Percentiles rank a stretch among this genome's conserved stretches.
phyloP scores from a whole-genome alignment of 2,888 invertebrate species.

The Platycheirus albimanus region DNA sequence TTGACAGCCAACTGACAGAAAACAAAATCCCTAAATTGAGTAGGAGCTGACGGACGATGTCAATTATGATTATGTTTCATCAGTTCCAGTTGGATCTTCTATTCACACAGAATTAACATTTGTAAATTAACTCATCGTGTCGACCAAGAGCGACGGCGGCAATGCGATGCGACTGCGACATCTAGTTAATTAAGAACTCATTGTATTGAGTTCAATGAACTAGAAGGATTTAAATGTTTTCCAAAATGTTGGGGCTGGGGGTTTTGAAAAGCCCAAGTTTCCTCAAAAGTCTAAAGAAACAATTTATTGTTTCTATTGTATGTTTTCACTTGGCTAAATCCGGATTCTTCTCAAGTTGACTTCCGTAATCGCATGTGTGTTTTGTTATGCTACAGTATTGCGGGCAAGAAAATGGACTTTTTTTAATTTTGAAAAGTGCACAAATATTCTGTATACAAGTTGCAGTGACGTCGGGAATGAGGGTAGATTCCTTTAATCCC shows the following conservation, averaged over 20 bases:
- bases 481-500: too few relatives aligned
- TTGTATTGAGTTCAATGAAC: conserved; percentile 61
- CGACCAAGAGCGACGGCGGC: too few relatives aligned
- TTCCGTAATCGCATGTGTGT: conserved; percentile 32
- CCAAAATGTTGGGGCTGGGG: not conserved
- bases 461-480: too few relatives aligned
- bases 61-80: conserved; percentile 57
- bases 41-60: conserved; percentile 16
- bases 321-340: conserved; percentile 37
- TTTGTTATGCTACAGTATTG: conserved; percentile 23
- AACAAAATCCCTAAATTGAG: conserved; percentile 54
- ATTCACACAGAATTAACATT: conserved; percentile 44
- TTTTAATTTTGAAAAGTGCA: too few relatives aligned
- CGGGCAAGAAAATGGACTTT: conserved; percentile 18
- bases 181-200: conserved; percentile 55
- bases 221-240: conserved; percentile 43
- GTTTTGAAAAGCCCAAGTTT: not conserved
- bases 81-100: conserved; percentile 13
- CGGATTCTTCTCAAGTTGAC: conserved; percentile 32
- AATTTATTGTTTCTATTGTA: conserved; percentile 15
- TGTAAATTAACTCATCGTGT: conserved; percentile 51
- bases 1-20: conserved; percentile 65
- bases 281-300: not conserved
- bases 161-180: too few relatives aligned
- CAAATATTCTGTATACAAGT: too few relatives aligned